Conservation (phyloP, 2,888 invertebrate species). For the Drosophila gaucha region DNA sequence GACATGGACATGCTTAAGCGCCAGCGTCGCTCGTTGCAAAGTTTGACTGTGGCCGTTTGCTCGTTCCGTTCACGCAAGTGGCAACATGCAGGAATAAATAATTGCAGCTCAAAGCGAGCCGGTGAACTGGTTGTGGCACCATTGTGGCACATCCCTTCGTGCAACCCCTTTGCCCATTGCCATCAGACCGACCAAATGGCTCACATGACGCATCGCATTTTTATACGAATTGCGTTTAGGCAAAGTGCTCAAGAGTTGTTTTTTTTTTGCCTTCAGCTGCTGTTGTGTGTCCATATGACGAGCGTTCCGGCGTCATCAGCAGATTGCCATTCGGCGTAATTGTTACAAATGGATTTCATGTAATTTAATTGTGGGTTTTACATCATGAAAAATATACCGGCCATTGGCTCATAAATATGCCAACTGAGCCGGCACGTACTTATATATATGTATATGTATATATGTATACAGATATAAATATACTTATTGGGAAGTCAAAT, state of each 20-base stretch:
- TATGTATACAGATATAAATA: not conserved
- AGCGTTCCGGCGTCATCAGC: constrained; percentile 72
- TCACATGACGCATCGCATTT: constrained; percentile 78
- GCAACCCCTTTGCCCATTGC: constrained; percentile 13
- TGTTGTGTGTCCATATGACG: constrained; percentile 52
- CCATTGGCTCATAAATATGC: constrained; percentile 62
- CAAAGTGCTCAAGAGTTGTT: constrained; percentile 33
- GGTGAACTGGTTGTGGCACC: constrained; percentile 80
- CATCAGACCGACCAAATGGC: constrained; percentile 64
- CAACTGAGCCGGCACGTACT: constrained; percentile 18
- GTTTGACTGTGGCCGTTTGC: constrained; percentile 24
- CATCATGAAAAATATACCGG: constrained; percentile 75
- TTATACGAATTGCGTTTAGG: constrained; percentile 64
- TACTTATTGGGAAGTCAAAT: constrained; percentile 39
- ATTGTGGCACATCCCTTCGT: constrained; percentile 36
- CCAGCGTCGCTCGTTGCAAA: constrained; percentile 54
- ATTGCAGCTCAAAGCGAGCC: constrained; percentile 74
- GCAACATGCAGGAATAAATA: constrained; percentile 73
- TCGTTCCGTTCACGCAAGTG: constrained; percentile 53
- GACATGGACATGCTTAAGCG: constrained; percentile 81
- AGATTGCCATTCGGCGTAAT: constrained; percentile 80
- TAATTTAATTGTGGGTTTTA: constrained; percentile 82
- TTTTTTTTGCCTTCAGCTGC: constrained; percentile 11
- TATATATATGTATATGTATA: not conserved
- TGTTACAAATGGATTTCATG: constrained; percentile 82